A percentile compares a stretch with the other conserved stretches of the same genome.
Conservation (phyloP, 1,140 invertebrate genomes). For the Drosophila micromelanica region DNA sequence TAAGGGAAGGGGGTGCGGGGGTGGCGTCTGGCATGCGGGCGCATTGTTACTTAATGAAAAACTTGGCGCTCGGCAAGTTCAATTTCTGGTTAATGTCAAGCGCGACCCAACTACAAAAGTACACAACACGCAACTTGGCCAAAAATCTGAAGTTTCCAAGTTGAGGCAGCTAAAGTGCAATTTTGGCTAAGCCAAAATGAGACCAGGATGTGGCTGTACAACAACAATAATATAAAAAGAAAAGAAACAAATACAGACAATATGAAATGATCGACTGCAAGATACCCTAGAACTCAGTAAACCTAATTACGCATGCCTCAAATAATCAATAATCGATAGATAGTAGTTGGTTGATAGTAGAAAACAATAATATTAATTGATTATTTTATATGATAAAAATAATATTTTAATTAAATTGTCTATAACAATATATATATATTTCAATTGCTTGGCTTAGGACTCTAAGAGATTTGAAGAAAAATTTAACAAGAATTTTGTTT, state of each 20-base stretch:
- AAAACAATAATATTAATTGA: no score
- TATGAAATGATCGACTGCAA: background rate
- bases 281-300: background rate
- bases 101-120: conserved; percentile 47
- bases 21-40: background rate
- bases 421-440: no score
- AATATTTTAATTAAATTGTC: no score
- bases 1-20: background rate
- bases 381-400: no score
- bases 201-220: conserved; percentile 63
- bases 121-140: conserved; percentile 48
- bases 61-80: conserved; percentile 61
- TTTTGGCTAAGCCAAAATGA: conserved; percentile 63
- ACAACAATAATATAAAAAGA: conserved; percentile 37
- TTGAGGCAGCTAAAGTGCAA: conserved; percentile 37
- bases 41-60: conserved; percentile 68
- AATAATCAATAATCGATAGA: no score
- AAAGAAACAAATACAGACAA: background rate
- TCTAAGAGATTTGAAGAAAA: no score
- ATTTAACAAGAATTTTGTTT: no score
- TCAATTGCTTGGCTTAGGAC: no score
- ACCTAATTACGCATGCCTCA: no score
- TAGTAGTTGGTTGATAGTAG: no score
- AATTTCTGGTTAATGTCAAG: conserved; percentile 64
- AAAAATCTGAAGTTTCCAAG: conserved; percentile 55